Conservation (phyloP, 2,888 invertebrate genomes). For the Synanthedon formicaeformis region DNA sequence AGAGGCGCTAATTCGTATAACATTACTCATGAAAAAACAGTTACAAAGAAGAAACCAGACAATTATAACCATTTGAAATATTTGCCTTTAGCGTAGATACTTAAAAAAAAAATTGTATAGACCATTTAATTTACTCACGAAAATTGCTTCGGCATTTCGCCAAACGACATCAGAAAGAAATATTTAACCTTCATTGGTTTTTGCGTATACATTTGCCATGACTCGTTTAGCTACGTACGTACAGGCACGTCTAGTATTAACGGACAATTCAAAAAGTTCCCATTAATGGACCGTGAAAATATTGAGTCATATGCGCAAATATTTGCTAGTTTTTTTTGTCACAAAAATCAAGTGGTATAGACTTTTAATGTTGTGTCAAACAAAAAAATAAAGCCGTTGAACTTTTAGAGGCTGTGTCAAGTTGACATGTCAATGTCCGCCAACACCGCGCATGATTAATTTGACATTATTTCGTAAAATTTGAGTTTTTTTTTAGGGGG, state of each 20-base stretch:
- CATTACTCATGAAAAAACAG: too few species aligned
- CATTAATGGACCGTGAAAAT: slow-evolving; percentile 2
- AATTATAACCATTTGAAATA: too few species aligned
- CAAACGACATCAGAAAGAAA: too few species aligned
- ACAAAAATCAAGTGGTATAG: slow-evolving; percentile 3
- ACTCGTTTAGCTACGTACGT: neutral
- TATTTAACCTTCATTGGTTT: neutral
- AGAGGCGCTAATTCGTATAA: too few species aligned
- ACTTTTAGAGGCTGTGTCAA: slow-evolving; percentile 16
- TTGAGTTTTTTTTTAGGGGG: neutral
- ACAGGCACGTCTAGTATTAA: neutral
- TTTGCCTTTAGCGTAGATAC: too few species aligned
- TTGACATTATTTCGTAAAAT: slow-evolving; percentile 11
- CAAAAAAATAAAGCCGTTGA: slow-evolving; percentile 9
- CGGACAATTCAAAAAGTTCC: neutral
- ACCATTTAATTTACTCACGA: too few species aligned
- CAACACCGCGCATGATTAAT: slow-evolving; percentile 21
- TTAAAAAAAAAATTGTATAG: too few species aligned
- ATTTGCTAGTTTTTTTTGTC: slow-evolving; percentile 5
- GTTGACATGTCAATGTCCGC: slow-evolving; percentile 31
- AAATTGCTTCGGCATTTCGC: too few species aligned
- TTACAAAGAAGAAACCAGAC: too few species aligned
- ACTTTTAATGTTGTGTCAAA: slow-evolving; percentile 2
- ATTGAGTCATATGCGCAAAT: slow-evolving; percentile 7
- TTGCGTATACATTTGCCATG: neutral